phyloP scores from a whole-genome alignment of 2,888 invertebrate genomes.

The Cryptops parisi region DNA sequence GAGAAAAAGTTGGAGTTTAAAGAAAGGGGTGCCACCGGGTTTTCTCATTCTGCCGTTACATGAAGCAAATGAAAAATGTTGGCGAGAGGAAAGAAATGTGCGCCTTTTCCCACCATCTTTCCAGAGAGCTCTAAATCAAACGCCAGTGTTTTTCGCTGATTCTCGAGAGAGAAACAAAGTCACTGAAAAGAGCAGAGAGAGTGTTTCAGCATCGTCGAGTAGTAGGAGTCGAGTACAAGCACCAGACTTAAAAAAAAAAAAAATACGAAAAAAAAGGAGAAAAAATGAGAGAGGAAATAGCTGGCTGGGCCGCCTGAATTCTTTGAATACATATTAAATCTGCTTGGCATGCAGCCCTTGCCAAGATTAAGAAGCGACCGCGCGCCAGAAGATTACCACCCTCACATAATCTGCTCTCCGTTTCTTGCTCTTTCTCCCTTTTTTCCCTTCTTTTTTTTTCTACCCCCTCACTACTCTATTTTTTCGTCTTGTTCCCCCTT shows the following conservation, averaged over 20 bases:
- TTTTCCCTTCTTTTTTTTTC: background rate
- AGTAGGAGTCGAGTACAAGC: no score
- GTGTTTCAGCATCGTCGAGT: no score
- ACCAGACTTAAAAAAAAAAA: no score
- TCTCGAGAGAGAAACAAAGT: background rate
- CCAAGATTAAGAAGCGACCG: background rate
- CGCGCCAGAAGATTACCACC: background rate
- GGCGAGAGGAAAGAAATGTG: conserved; percentile 3
- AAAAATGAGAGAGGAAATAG: no score
- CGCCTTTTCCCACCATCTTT: conserved; percentile 7
- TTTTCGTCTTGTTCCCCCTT: no score
- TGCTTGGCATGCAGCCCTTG: background rate
- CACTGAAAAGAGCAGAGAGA: background rate
- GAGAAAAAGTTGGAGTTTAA: no score
- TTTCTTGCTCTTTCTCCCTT: background rate
- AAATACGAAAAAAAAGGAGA: no score
- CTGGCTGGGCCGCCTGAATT: background rate
- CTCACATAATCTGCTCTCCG: background rate
- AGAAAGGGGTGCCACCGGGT: no score
- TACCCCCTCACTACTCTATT: background rate
- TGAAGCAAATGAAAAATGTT: conserved; percentile 10
- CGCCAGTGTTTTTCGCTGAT: conserved; percentile 1
- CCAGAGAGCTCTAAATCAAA: conserved; percentile 10
- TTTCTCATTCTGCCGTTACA: no score
- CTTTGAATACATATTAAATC: background rate